These are phyloP conservation scores for Drosophila nr. perissopoda DNA, from an alignment of 2,888 invertebrate species.

Conservation along the genomic window DNA sequence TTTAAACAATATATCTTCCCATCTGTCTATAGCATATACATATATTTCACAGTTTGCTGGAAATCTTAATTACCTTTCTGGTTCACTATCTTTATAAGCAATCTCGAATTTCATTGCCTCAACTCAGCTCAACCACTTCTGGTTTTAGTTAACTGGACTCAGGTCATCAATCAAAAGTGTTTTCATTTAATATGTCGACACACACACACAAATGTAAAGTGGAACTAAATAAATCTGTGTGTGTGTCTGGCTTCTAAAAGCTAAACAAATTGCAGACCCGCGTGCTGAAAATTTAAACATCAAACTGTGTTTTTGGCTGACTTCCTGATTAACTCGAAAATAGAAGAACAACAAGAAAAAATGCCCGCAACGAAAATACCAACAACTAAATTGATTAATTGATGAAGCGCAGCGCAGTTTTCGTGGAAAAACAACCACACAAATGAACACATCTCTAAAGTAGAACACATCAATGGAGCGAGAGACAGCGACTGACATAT, in stretches of 20 bases:
- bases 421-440: conserved; percentile 48
- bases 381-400: conserved; percentile 74
- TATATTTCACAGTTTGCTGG: background rate
- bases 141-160: conserved; percentile 40
- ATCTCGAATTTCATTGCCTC: conserved; percentile 35
- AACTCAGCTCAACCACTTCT: conserved; percentile 17
- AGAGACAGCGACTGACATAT: conserved; percentile 9
- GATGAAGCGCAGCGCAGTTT: conserved; percentile 70
- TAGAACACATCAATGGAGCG: conserved; percentile 40
- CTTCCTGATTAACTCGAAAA: conserved; percentile 76
- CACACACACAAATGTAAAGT: conserved; percentile 11
- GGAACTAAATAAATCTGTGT: conserved; percentile 10
- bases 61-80: conserved; percentile 26
- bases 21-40: background rate
- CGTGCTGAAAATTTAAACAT: conserved; percentile 71
- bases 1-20: background rate
- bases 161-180: conserved; percentile 68
- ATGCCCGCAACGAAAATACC: conserved; percentile 57
- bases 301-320: conserved; percentile 63
- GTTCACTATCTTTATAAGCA: conserved; percentile 19
- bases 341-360: conserved; percentile 38
- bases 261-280: conserved; percentile 71
- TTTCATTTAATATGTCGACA: conserved; percentile 70
- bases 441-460: conserved; percentile 38
- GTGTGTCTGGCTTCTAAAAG: conserved; percentile 35